Percentiles rank a stretch among this genome's conserved stretches.
These are phyloP conservation scores for Labrus mixtus DNA, from an alignment of 2,113 vertebrate genomes.

Conservation along the genomic window DNA sequence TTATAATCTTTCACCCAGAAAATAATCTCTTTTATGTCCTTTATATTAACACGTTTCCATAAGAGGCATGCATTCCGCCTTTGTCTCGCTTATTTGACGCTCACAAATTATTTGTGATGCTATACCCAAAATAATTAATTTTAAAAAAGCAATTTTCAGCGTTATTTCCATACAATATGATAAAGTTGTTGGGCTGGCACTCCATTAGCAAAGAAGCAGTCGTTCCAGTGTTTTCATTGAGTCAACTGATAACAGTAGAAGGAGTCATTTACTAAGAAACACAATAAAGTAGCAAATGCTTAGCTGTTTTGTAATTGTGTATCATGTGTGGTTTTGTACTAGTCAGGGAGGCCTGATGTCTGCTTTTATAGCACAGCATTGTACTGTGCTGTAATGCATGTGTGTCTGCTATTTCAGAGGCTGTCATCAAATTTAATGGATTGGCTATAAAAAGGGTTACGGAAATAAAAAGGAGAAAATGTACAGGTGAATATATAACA, in stretches of 20 bases:
- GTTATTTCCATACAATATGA: neutral
- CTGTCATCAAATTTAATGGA: slow-evolving; percentile 13
- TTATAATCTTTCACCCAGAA: neutral
- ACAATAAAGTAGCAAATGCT: neutral
- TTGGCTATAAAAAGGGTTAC: neutral
- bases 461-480: neutral
- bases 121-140: slow-evolving; percentile 20
- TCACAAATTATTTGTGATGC: neutral
- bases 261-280: no score
- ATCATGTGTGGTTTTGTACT: neutral
- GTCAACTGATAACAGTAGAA: neutral
- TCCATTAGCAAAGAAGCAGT: slow-evolving; percentile 5
- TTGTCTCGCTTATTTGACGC: neutral
- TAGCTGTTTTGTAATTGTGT: neutral
- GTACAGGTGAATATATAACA: neutral
- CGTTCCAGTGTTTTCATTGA: neutral
- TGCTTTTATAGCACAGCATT: slow-evolving; percentile 8
- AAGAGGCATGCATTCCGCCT: neutral
- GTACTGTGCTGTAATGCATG: neutral
- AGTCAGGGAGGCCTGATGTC: neutral
- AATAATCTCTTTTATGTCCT: neutral
- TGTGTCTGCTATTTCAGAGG: slow-evolving; percentile 2
- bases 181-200: neutral
- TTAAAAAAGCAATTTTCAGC: neutral
- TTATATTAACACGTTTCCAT: neutral